Evolutionary conservation across 2,888 invertebrate species (phyloP).

Genomic region (Sericinus montela): DNA sequence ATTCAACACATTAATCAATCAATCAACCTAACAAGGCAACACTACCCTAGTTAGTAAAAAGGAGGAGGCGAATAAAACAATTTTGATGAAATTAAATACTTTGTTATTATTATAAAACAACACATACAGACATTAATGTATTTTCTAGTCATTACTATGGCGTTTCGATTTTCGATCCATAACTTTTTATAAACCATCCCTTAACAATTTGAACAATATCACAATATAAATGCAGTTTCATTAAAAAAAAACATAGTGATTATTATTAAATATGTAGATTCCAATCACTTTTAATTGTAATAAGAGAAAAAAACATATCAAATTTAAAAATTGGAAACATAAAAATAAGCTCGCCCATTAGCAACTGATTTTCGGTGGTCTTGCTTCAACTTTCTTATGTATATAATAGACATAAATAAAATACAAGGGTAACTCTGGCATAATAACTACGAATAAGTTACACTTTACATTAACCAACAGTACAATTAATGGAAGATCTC

Average conservation of each 20-base stretch:
- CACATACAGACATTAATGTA: constrained; percentile 64
- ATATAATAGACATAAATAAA: background rate
- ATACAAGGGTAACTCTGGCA: constrained; percentile 9
- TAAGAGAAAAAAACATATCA: background rate
- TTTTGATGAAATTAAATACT: constrained; percentile 68
- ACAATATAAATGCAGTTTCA: constrained; percentile 27
- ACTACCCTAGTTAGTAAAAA: no score
- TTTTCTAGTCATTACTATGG: constrained; percentile 71
- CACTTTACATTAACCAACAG: constrained; percentile 8
- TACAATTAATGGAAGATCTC: constrained; percentile 26
- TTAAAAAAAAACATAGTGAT: background rate
- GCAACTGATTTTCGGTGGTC: constrained; percentile 12
- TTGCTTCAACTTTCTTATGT: constrained; percentile 1
- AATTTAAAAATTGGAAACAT: background rate
- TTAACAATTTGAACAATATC: constrained; percentile 19
- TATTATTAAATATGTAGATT: constrained; percentile 7
- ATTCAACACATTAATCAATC: no score
- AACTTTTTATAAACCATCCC: constrained; percentile 15
- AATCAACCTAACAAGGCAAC: no score
- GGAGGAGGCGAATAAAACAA: constrained; percentile 54
- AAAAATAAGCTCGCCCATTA: background rate
- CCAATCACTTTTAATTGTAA: constrained; percentile 2
- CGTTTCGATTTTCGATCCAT: constrained; percentile 18
- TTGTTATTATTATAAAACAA: constrained; percentile 75
- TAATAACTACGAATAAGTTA: constrained; percentile 3